phyloP scores from a whole-genome alignment of 2,888 invertebrate genomes.

The Morpho helenor region DNA sequence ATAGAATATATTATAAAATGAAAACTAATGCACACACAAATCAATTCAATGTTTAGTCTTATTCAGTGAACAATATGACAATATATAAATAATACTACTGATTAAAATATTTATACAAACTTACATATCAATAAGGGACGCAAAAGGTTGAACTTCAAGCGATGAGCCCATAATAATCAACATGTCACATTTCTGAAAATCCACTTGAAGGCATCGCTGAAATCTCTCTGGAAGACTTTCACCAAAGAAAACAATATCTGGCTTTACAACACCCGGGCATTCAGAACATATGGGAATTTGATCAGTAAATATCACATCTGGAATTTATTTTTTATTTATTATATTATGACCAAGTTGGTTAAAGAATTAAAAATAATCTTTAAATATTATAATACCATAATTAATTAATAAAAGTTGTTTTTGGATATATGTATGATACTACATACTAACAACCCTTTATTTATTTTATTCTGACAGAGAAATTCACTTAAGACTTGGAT shows the following conservation, averaged over 20 bases:
- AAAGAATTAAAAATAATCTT: no score
- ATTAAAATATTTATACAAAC: constrained; percentile 21
- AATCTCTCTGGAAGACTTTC: constrained; percentile 92
- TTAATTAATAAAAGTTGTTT: no score
- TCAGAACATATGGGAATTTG: constrained; percentile 87
- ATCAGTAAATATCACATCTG: constrained; percentile 85
- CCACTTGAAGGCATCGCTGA: constrained; percentile 82
- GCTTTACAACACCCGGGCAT: constrained; percentile 92
- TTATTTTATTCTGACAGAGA: no score
- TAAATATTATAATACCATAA: no score
- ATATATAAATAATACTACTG: not conserved
- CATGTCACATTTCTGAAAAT: constrained; percentile 93
- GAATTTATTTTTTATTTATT: constrained; percentile 26
- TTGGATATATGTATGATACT: no score
- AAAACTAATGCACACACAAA: no score
- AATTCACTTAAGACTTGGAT: no score
- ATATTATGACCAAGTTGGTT: no score
- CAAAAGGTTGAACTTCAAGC: constrained; percentile 96
- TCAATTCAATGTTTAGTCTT: no score
- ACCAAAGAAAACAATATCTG: constrained; percentile 98
- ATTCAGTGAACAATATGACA: no score
- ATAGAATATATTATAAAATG: no score
- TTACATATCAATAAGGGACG: constrained; percentile 90
- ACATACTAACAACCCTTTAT: no score
- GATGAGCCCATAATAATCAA: constrained; percentile 97